These are phyloP conservation scores for Hippolais icterina DNA, from an alignment of 2,113 vertebrate genomes.

Conservation along the genomic window DNA sequence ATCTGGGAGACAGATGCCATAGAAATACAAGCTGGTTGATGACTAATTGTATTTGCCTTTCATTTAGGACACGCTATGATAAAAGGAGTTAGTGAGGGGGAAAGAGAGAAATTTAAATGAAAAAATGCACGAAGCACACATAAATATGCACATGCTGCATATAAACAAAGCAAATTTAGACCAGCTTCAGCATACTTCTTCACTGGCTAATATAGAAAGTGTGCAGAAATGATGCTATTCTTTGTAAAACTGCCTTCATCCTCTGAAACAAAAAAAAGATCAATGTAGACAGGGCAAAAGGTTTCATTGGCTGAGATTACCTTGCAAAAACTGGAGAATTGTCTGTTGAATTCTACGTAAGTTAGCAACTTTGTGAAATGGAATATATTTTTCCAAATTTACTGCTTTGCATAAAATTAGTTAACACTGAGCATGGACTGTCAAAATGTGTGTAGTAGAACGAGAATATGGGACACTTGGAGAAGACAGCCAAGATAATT, in stretches of 20 bases:
- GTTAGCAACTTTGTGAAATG: neutral
- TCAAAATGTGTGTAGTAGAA: conserved; percentile 4
- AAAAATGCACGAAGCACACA: neutral
- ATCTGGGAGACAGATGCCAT: conserved; percentile 35
- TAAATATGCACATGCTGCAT: conserved; percentile 34
- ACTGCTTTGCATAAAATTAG: conserved; percentile 22
- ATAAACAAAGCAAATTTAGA: conserved; percentile 40
- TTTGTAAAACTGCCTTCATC: neutral
- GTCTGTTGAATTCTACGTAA: neutral
- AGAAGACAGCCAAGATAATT: conserved; percentile 6
- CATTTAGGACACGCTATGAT: conserved; percentile 22
- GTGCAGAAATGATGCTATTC: neutral
- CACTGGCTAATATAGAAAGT: neutral
- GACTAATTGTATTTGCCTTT: conserved; percentile 61
- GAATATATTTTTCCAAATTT: conserved; percentile 12
- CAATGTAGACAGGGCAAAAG: neutral
- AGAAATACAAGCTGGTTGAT: conserved; percentile 17
- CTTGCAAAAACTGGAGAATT: neutral
- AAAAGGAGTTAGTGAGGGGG: conserved; percentile 33
- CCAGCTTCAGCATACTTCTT: neutral
- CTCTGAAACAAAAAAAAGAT: neutral
- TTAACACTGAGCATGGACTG: neutral
- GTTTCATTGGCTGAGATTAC: neutral
- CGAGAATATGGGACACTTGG: neutral
- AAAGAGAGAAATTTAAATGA: conserved; percentile 45